These are phyloP conservation scores for Pteropus alecto DNA, from an alignment of 2,113 vertebrate genomes.

Conservation along the genomic window DNA sequence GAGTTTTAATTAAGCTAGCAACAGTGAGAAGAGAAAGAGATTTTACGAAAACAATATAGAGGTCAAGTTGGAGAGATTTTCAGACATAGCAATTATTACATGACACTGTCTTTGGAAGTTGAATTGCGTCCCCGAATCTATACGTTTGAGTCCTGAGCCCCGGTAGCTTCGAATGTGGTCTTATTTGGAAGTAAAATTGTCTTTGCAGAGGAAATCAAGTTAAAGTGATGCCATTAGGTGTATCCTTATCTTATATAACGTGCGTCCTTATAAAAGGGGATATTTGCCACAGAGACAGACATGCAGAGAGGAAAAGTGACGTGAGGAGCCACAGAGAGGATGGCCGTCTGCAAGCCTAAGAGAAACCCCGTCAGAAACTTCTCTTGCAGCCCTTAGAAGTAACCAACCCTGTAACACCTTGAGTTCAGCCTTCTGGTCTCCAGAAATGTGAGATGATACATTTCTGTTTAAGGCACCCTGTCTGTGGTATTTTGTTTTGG, in stretches of 20 bases:
- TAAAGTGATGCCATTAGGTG: neutral
- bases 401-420: neutral
- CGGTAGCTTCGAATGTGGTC: neutral
- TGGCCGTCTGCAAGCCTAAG: neutral
- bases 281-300: neutral
- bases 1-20: neutral
- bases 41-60: neutral
- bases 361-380: neutral
- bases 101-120: too few relatives aligned
- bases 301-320: neutral
- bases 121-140: neutral
- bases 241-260: neutral
- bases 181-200: neutral
- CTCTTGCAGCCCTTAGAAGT: neutral
- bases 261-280: neutral
- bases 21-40: neutral
- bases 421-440: neutral
- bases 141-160: neutral
- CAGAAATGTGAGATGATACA: neutral
- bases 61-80: neutral
- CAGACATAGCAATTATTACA: neutral
- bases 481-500: neutral
- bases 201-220: neutral
- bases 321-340: neutral
- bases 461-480: neutral